Conservation (phyloP, 2,113 vertebrate species). For the Xyliphius kryptos region DNA sequence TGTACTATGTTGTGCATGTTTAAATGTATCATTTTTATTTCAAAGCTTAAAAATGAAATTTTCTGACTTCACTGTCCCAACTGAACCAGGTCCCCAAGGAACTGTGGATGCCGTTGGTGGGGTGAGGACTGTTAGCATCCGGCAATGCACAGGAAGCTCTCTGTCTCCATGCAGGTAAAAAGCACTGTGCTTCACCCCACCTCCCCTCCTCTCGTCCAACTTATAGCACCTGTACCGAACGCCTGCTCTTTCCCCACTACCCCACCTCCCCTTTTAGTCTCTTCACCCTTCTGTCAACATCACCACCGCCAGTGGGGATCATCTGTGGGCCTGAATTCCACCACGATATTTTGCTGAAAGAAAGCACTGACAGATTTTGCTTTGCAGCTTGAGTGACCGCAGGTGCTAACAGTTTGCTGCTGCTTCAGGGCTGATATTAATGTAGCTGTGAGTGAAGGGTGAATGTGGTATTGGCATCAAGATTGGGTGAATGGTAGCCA, state of each 20-base stretch:
- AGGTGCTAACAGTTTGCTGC: constrained; percentile 27
- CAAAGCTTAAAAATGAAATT: too few relatives aligned
- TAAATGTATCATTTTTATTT: too few relatives aligned
- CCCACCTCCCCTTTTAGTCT: constrained; percentile 32
- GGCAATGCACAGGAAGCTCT: constrained; percentile 39
- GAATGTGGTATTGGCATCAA: too few relatives aligned
- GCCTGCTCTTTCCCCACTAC: constrained; percentile 34
- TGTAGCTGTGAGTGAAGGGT: constrained; percentile 11
- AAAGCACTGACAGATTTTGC: constrained; percentile 15
- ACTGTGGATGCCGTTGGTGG: constrained; percentile 42
- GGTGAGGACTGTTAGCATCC: constrained; percentile 45
- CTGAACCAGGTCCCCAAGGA: too few relatives aligned
- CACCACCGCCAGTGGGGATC: constrained; percentile 25
- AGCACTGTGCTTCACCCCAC: constrained; percentile 38
- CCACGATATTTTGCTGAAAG: constrained; percentile 18
- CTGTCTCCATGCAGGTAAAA: constrained; percentile 46
- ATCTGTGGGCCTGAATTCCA: constrained; percentile 7
- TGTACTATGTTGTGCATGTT: too few relatives aligned
- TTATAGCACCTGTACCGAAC: constrained; percentile 41
- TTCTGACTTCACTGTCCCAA: too few relatives aligned
- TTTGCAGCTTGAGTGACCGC: constrained; percentile 34
- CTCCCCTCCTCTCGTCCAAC: constrained; percentile 36
- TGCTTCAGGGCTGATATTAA: constrained; percentile 29
- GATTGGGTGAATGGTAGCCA: too few relatives aligned
- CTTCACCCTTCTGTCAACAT: constrained; percentile 25